Evolutionary conservation across 2,797 vertebrate genomes (phyloP).

Genomic region (Podarcis lilfordi): DNA sequence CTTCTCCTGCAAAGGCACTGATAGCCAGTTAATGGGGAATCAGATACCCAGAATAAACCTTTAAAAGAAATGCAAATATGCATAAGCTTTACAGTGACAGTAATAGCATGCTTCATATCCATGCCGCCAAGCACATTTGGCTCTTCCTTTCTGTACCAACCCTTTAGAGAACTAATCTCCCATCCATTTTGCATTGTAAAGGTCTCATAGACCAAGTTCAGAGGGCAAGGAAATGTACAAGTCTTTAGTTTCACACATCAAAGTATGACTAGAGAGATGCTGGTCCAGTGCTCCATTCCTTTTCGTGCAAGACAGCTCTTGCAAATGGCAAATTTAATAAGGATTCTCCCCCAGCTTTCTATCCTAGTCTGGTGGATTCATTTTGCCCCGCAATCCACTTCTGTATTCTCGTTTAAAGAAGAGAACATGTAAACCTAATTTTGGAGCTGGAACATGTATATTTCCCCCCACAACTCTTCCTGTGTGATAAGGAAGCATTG

Average conservation of each 20-base stretch:
- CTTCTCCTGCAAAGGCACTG: not conserved
- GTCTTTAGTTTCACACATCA: conserved; percentile 69
- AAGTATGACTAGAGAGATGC: conserved; percentile 50
- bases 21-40: not conserved
- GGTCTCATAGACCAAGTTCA: conserved; percentile 63
- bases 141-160: conserved; percentile 47
- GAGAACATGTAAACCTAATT: not conserved
- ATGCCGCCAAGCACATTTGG: conserved; percentile 17
- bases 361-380: not conserved
- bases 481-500: too few relatives aligned
- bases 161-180: conserved; percentile 54
- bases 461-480: too few relatives aligned
- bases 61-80: conserved; percentile 4
- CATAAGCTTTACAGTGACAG: not conserved
- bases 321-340: not conserved
- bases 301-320: not conserved
- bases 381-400: not conserved
- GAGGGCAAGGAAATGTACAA: conserved; percentile 69
- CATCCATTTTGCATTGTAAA: conserved; percentile 56
- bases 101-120: not conserved
- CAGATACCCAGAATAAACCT: not conserved
- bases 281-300: conserved; percentile 32
- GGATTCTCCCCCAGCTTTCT: not conserved
- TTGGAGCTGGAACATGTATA: not conserved
- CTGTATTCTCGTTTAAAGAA: not conserved